A percentile compares a stretch with the other conserved stretches of the same genome.
phyloP scores from a whole-genome alignment of 2,113 vertebrate genomes.

The Mobula birostris region DNA sequence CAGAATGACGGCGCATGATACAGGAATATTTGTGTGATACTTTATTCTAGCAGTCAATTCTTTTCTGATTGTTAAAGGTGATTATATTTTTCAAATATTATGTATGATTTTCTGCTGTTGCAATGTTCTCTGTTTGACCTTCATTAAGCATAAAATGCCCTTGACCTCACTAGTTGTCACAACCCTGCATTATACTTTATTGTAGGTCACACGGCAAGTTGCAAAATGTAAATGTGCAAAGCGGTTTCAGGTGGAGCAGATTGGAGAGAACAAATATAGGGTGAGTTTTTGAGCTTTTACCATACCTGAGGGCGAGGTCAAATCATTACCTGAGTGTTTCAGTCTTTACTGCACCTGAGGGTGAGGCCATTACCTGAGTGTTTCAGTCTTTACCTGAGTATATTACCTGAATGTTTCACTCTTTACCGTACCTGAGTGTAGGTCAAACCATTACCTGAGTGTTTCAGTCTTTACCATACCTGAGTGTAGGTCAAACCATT shows the following conservation, averaged over 20 bases:
- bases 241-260: constrained; percentile 97
- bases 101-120: neutral
- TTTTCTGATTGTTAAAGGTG: neutral
- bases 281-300: constrained; percentile 56
- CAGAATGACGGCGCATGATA: neutral
- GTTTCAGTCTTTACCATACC: too few relatives aligned
- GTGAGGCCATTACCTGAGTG: too few relatives aligned
- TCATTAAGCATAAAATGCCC: neutral
- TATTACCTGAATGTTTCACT: too few relatives aligned
- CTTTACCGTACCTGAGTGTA: too few relatives aligned
- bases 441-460: too few relatives aligned
- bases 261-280: constrained; percentile 97
- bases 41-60: neutral
- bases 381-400: too few relatives aligned
- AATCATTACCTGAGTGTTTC: neutral
- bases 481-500: too few relatives aligned
- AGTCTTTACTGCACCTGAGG: too few relatives aligned
- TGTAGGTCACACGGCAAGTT: constrained; percentile 91
- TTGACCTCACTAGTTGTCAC: constrained; percentile 2
- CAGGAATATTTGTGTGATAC: neutral
- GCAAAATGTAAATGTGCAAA: constrained; percentile 98
- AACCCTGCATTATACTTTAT: constrained; percentile 45
- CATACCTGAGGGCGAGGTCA: too few relatives aligned
- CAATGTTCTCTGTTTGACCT: neutral
- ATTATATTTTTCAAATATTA: neutral